Base-by-base conservation (phyloP, 2,113 vertebrate species). In the Myocastor coypus region DNA sequence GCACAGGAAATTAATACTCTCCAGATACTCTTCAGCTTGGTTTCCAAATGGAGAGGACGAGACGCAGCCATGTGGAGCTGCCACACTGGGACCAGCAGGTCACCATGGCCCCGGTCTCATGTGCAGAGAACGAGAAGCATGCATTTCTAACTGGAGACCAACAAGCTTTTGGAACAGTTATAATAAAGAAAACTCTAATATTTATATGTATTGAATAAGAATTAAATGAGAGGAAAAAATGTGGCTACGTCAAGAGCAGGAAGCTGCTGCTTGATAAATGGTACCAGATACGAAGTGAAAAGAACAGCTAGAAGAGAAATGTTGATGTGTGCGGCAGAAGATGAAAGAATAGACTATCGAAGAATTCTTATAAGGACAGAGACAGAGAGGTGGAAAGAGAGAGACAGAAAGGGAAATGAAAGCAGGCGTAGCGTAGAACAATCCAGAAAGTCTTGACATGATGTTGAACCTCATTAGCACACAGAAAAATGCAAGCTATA, bases 191-290 rank as follows among this genome's bases (percentile, higher is more conserved):
- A 92, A 94, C 46, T 5, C 28, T 92, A 69, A 81, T 64, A 84
- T 69, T 85, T 92, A 19, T 57, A 87, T 42, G 12, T 71, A 63
- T 64, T 63, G 37, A 87, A 59, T 55, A 77, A 77, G 55, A 91
- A 91, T 88, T 71, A 84, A 91, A 59, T 81, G 73, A 87, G 59
- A 91, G 77, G 68, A 75, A 93, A 93, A n/a, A n/a, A 80, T n/a
- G 64, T 55, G 37, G 42, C 34, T 89, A 55, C 28, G 46, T 80
- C 66, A 86, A 32, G 34, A 71, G 22, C 16, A 71, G 86, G 89
- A 91, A 71, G 32, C 22, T 40, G 87, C 22, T 89, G 9, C 69
- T 91, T 77, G 85, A 71, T 20, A 46, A 95, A 89, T 69, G 50
- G 20, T 3, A 37, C 83, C 40, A 57, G 32, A 89, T 75, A 50